phyloP scores from a whole-genome alignment of 1,140 invertebrate genomes.

The Panagrolaimus sp. region DNA sequence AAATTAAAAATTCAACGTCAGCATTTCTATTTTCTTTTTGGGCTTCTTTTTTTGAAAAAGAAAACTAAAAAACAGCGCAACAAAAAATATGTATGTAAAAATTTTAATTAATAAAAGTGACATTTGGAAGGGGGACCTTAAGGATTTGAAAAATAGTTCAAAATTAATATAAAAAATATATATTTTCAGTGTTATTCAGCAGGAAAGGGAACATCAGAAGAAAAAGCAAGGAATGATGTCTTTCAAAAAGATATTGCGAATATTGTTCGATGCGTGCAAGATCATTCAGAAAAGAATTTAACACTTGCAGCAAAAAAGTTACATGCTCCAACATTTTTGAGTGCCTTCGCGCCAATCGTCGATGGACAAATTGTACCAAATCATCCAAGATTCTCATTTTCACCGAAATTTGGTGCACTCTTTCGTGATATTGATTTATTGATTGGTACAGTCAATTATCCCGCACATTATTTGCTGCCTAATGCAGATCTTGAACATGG shows the following conservation, averaged over 20 bases:
- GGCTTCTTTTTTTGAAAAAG: too few species aligned
- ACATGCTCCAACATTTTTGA: constrained; percentile 61
- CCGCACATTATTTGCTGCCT: constrained; percentile 79
- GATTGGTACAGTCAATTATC: constrained; percentile 82
- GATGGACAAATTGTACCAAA: constrained; percentile 65
- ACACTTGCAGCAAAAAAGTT: constrained; percentile 66
- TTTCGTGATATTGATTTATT: constrained; percentile 70
- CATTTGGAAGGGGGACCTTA: too few species aligned
- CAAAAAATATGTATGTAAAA: not conserved
- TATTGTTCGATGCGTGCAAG: constrained; percentile 49
- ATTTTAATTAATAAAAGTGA: too few species aligned
- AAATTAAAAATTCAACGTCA: too few species aligned
- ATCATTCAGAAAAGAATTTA: constrained; percentile 69
- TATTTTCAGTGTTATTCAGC: constrained; percentile 28
- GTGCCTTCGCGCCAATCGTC: constrained; percentile 68
- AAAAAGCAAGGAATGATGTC: constrained; percentile 1
- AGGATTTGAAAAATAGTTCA: too few species aligned
- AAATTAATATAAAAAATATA: too few species aligned
- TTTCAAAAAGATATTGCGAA: constrained; percentile 36
- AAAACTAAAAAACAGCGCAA: too few species aligned
- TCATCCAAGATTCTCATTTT: constrained; percentile 55
- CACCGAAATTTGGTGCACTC: constrained; percentile 48
- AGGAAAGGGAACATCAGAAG: constrained; percentile 17
- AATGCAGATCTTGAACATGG: constrained; percentile 83
- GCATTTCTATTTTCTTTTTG: too few species aligned